Evolutionary conservation across 2,888 invertebrate genomes (phyloP), one percentile per base, ranked within the genome.

Genomic region (Pelosia muscerda): DNA sequence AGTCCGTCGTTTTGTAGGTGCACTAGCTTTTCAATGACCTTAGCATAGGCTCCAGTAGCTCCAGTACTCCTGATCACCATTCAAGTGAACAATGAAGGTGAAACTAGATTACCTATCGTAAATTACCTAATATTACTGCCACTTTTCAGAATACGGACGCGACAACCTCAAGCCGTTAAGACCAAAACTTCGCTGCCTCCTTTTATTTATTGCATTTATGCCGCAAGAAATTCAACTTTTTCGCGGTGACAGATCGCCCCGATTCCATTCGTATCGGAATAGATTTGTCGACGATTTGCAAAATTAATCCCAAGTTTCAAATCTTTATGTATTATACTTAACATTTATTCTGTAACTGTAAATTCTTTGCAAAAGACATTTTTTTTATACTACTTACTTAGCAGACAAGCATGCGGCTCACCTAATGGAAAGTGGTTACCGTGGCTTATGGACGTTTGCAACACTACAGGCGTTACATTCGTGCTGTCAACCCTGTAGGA

Each of bases 171-270:
- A 84, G 75, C 78, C 77, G 76, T 74, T 78, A 78, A 82, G 83
- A 84, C 83, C 84, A 79, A 87, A 91, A 91, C 85, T 92, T 90
- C 69, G 83, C 87, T 83, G 80, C 75, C 77, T 82, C 83, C 74
- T 84, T 84, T 89, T 92, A 91, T 92, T 91, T 90, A 92, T 90
- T 83, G 82, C 86, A 79, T 82, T 87, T 88, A 86, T 88, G 86
- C 86, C 84, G 85, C 81, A 85, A 86, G 85, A 87, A 88, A 90
- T 88, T 83, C 83, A 84, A 87, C 83, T 86, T 88, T 87, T 87
- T 83, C 76, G 64, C 71, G 68, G 65, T 84, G 83, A 86, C 81
- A 77, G 81, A 82, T 82, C 72, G 75, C 70, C 63, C 64, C 71
- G 77, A 83, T 81, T 83, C 72, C 69, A 76, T 78, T 79, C 69